Evolutionary conservation across 2,888 invertebrate genomes (phyloP).

Genomic region (Gerris lacustris): DNA sequence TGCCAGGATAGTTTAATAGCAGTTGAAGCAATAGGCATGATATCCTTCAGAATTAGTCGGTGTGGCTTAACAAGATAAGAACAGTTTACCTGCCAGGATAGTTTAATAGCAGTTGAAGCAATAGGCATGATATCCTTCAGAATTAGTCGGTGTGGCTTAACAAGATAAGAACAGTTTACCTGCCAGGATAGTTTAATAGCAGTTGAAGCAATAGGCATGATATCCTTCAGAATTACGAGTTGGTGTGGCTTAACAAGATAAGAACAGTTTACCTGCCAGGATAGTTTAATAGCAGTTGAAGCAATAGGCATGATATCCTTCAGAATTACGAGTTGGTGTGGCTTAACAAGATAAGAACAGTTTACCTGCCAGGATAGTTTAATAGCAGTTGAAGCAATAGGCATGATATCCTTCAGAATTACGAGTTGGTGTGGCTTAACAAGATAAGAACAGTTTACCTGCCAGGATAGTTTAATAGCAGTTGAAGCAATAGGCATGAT

Average conservation of each 20-base stretch:
- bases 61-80: background rate
- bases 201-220: slow-evolving; percentile 58
- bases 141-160: slow-evolving; percentile 49
- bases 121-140: slow-evolving; percentile 51
- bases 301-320: slow-evolving; percentile 51
- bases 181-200: slow-evolving; percentile 69
- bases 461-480: slow-evolving; percentile 66
- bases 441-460: slow-evolving; percentile 39
- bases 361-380: slow-evolving; percentile 65
- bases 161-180: slow-evolving; percentile 36
- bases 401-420: slow-evolving; percentile 50
- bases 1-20: slow-evolving; percentile 69
- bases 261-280: slow-evolving; percentile 52
- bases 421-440: slow-evolving; percentile 50
- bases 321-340: slow-evolving; percentile 64
- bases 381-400: slow-evolving; percentile 61
- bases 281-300: slow-evolving; percentile 61
- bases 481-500: slow-evolving; percentile 59
- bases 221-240: slow-evolving; percentile 56
- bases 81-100: slow-evolving; percentile 58
- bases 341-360: background rate
- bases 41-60: slow-evolving; percentile 55
- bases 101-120: slow-evolving; percentile 61
- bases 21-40: slow-evolving; percentile 58
- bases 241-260: slow-evolving; percentile 37